These are phyloP conservation scores for Ascidia mentula DNA, from an alignment of 23 tunicate genomes.

Conservation along the genomic window DNA sequence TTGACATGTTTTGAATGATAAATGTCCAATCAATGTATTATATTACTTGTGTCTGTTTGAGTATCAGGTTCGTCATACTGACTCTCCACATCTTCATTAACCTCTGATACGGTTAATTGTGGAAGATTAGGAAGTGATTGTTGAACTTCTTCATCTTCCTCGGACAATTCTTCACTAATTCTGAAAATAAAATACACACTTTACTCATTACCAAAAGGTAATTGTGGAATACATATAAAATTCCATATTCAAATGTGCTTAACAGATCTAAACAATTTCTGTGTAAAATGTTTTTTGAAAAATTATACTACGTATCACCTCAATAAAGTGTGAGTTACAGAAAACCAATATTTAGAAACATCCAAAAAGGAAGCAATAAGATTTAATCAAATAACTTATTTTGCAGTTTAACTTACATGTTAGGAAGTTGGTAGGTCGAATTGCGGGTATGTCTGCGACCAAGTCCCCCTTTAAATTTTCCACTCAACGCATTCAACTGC, in stretches of 20 bases:
- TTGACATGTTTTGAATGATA: too few relatives aligned
- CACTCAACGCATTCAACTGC: slow-evolving; percentile 47
- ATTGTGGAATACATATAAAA: too few relatives aligned
- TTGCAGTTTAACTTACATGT: too few relatives aligned
- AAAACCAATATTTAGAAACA: background rate
- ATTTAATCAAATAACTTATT: background rate
- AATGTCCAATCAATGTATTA: too few relatives aligned
- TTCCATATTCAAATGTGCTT: too few relatives aligned
- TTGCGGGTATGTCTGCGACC: slow-evolving; percentile 39
- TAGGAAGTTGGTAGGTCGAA: background rate
- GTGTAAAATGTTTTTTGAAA: too few relatives aligned
- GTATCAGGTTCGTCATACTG: background rate
- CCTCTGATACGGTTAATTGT: slow-evolving; percentile 51
- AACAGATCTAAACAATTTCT: too few relatives aligned
- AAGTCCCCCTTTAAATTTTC: slow-evolving; percentile 53
- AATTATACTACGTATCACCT: background rate
- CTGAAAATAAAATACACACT: background rate
- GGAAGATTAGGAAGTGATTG: slow-evolving; percentile 26
- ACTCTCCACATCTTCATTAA: background rate
- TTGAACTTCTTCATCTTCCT: slow-evolving; percentile 49
- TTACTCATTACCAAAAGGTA: too few relatives aligned
- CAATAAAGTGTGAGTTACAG: background rate
- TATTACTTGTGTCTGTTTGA: slow-evolving; percentile 14
- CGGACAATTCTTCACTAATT: background rate
- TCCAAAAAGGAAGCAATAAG: background rate